These are phyloP conservation scores for Hipparchia semele DNA, from an alignment of 2,888 invertebrate genomes.

Conservation along the genomic window DNA sequence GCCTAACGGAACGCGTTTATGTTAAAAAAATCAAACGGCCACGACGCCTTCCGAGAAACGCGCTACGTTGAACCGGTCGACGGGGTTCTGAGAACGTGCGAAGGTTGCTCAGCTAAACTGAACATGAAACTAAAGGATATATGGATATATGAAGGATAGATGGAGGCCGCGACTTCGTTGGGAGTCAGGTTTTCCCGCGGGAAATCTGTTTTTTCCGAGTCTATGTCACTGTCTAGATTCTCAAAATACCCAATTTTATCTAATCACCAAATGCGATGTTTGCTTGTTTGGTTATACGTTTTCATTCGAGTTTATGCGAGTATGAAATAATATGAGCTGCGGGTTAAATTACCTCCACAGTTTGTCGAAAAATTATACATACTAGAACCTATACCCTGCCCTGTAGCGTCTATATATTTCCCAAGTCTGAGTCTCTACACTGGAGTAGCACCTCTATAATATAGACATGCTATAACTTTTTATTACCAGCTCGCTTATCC, in stretches of 20 bases:
- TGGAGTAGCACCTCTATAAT: conserved; percentile 59
- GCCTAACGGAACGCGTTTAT: conserved; percentile 70
- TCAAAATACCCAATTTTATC: too few species aligned
- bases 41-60: conserved; percentile 64
- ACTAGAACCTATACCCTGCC: too few species aligned
- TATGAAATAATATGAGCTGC: not conserved
- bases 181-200: too few species aligned
- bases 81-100: conserved; percentile 68
- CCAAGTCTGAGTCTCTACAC: conserved; percentile 35
- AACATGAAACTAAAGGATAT: not conserved
- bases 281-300: too few species aligned
- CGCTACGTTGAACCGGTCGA: conserved; percentile 57
- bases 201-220: too few species aligned
- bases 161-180: not conserved
- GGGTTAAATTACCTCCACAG: not conserved
- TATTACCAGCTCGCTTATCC: conserved; percentile 37
- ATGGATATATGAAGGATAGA: not conserved
- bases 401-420: not conserved
- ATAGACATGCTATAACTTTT: too few species aligned
- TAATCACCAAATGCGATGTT: too few species aligned
- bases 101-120: conserved; percentile 68
- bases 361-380: too few species aligned
- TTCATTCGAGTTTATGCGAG: too few species aligned
- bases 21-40: conserved; percentile 72
- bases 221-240: too few species aligned